These are phyloP conservation scores for Acanthurus leucopareius DNA, from an alignment of 2,797 vertebrate species.

Conservation along the genomic window DNA sequence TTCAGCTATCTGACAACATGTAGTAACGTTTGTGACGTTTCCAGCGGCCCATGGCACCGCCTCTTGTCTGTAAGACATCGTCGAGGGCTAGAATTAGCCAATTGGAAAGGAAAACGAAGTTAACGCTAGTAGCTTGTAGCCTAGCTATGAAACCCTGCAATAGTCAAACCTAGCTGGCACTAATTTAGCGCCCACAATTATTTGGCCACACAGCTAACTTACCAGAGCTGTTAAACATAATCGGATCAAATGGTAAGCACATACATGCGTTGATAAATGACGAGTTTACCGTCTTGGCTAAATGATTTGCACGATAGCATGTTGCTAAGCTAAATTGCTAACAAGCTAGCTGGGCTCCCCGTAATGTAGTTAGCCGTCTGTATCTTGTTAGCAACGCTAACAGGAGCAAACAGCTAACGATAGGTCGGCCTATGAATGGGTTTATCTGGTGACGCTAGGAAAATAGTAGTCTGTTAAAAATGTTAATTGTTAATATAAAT, in stretches of 20 bases:
- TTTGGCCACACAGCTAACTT: neutral
- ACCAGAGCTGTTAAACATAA: constrained; percentile 31
- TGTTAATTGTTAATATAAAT: neutral
- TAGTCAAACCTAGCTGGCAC: constrained; percentile 23
- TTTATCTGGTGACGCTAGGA: neutral
- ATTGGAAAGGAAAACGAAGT: constrained; percentile 54
- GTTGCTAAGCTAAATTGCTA: constrained; percentile 56
- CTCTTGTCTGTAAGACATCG: constrained; percentile 62
- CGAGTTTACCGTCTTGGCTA: neutral
- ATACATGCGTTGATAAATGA: neutral
- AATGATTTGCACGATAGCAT: constrained; percentile 43
- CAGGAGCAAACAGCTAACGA: constrained; percentile 31
- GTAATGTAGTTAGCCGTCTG: constrained; percentile 7
- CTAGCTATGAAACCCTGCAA: constrained; percentile 57
- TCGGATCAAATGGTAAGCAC: constrained; percentile 75
- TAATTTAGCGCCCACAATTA: neutral
- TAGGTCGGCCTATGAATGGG: rapidly evolving
- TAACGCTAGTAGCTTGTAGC: constrained; percentile 63
- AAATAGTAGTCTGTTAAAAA: rapidly evolving
- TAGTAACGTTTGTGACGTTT: neutral
- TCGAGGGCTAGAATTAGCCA: constrained; percentile 27
- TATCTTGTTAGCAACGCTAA: constrained; percentile 9
- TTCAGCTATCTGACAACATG: too few species aligned
- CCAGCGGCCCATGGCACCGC: neutral
- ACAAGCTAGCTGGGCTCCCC: constrained; percentile 7